phyloP scores from a whole-genome alignment of 2,797 vertebrate genomes.

The Adelosebastes latens region DNA sequence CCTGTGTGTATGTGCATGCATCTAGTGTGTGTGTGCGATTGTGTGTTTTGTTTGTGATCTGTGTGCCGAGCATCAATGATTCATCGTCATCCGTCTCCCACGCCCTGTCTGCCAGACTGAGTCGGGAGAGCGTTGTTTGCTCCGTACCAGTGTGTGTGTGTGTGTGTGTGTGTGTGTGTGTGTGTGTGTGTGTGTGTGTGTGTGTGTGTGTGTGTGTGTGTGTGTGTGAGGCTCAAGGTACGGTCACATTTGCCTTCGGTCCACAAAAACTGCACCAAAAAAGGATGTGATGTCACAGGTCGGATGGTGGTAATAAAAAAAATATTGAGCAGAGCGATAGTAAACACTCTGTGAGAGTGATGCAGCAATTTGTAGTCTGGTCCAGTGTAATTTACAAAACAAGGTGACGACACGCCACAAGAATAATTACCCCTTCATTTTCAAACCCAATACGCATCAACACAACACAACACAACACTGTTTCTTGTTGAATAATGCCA shows the following conservation, averaged over 20 bases:
- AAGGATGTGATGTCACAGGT: neutral
- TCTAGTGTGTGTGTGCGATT: neutral
- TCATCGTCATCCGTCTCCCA: slow-evolving; percentile 60
- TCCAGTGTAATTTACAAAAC: slow-evolving; percentile 1
- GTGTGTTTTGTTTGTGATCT: slow-evolving; percentile 57
- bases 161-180: neutral
- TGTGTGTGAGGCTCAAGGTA: slow-evolving; percentile 1
- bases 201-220: neutral
- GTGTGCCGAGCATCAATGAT: slow-evolving; percentile 62
- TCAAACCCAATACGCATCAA: neutral
- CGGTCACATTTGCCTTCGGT: neutral
- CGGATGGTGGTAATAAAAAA: neutral
- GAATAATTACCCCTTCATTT: slow-evolving; percentile 7
- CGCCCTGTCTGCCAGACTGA: slow-evolving; percentile 63
- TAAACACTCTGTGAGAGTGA: neutral
- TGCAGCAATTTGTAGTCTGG: neutral
- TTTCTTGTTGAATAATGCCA: neutral
- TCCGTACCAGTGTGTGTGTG: neutral
- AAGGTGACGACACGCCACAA: neutral
- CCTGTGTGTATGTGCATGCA: neutral
- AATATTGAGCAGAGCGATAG: neutral
- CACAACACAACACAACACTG: neutral
- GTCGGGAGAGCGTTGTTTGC: slow-evolving; percentile 32
- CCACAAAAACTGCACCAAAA: neutral
- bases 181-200: neutral